phyloP scores from a whole-genome alignment of 2,888 invertebrate genomes.

The Anoncus sp. region DNA sequence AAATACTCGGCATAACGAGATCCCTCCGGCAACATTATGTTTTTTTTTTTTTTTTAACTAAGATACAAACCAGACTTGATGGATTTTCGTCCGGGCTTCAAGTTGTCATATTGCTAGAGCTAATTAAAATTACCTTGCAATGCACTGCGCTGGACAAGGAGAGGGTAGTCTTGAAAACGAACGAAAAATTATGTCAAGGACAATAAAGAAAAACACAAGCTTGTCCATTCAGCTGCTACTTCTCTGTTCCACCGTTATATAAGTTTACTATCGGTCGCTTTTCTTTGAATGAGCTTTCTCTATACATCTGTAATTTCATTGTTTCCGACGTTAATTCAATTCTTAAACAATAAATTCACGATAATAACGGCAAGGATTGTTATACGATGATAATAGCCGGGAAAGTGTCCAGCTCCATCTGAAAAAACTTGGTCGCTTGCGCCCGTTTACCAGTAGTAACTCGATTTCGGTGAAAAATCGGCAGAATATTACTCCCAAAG shows the following conservation, averaged over 20 bases:
- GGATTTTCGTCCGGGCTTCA: too few species aligned
- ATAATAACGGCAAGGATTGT: background rate
- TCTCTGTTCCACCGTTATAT: background rate
- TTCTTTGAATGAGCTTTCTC: background rate
- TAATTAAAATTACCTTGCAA: conserved; percentile 8
- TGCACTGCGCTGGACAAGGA: background rate
- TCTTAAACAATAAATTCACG: background rate
- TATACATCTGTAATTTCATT: background rate
- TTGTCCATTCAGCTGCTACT: background rate
- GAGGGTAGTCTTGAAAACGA: background rate
- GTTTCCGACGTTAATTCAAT: too few species aligned
- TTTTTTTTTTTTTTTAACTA: too few species aligned
- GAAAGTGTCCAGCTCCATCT: background rate
- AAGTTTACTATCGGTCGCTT: background rate
- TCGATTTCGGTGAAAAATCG: too few species aligned
- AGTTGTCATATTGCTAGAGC: background rate
- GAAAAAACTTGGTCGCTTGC: too few species aligned
- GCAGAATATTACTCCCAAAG: too few species aligned
- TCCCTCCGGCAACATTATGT: too few species aligned
- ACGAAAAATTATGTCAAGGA: conserved; percentile 1
- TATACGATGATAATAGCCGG: background rate
- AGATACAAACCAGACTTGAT: too few species aligned
- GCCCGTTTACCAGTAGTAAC: too few species aligned
- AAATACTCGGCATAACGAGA: background rate
- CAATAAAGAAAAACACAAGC: background rate